These are phyloP conservation scores for Yasuhikotakia modesta DNA, from an alignment of 2,797 vertebrate genomes.

Conservation along the genomic window DNA sequence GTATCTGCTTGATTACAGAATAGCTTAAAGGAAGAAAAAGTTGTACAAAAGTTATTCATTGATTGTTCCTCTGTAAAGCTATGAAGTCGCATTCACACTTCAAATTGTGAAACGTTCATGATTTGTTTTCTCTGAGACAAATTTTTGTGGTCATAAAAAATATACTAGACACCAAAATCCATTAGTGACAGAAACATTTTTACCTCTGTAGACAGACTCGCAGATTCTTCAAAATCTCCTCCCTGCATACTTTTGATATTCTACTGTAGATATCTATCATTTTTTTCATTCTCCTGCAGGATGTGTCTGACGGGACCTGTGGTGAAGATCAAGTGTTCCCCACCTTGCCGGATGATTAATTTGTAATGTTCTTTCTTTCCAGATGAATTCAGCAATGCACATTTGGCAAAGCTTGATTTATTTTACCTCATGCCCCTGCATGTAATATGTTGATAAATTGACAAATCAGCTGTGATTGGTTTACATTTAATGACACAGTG, in stretches of 20 bases:
- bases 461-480: slow-evolving; percentile 72
- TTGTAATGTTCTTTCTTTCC: slow-evolving; percentile 64
- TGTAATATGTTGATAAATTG: slow-evolving; percentile 74
- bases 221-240: slow-evolving; percentile 1
- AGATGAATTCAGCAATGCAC: slow-evolving; percentile 67
- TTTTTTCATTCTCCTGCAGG: slow-evolving; percentile 38
- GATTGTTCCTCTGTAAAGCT: too few species aligned
- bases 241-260: slow-evolving; percentile 47
- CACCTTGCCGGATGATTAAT: slow-evolving; percentile 65
- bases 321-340: slow-evolving; percentile 53
- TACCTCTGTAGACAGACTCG: neutral
- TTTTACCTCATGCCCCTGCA: slow-evolving; percentile 64
- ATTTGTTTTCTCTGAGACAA: neutral
- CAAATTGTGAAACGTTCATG: neutral
- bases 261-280: slow-evolving; percentile 20
- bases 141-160: neutral
- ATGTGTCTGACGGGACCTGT: slow-evolving; percentile 56
- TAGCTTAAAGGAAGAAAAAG: too few species aligned
- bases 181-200: neutral
- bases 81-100: neutral
- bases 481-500: slow-evolving; percentile 71
- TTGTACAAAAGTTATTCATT: too few species aligned
- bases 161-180: slow-evolving; percentile 1
- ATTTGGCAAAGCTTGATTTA: slow-evolving; percentile 72
- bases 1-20: neutral